Conservation (phyloP, 2,113 vertebrate genomes). For the Mormyrus iriodes region DNA sequence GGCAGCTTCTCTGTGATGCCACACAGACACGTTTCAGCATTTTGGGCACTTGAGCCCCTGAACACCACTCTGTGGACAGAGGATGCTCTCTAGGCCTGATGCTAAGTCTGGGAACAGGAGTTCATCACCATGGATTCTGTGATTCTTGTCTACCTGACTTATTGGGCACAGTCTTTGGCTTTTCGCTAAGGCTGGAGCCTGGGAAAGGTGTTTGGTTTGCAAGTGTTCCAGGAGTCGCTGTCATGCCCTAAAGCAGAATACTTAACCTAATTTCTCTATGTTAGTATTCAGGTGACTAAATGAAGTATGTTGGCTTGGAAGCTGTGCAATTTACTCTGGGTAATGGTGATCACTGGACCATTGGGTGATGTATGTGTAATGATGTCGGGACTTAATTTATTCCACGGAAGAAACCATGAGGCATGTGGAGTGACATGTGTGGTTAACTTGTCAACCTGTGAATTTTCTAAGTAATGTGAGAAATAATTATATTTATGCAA, state of each 20-base stretch:
- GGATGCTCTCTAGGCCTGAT: background rate
- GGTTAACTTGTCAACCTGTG: background rate
- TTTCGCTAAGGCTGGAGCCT: background rate
- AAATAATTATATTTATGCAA: background rate
- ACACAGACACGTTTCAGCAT: background rate
- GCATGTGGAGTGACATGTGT: background rate
- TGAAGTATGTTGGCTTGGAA: background rate
- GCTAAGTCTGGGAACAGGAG: background rate
- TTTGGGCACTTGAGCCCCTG: background rate
- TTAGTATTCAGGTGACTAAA: background rate
- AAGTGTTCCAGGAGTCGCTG: background rate
- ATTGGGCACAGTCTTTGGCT: background rate
- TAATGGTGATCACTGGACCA: background rate
- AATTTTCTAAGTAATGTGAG: background rate
- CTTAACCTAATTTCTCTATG: background rate
- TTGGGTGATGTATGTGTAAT: background rate
- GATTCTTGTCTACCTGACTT: background rate
- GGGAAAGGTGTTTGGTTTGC: background rate
- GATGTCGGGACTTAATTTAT: background rate
- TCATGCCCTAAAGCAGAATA: background rate
- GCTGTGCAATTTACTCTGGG: background rate
- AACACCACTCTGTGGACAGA: background rate
- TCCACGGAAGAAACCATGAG: background rate
- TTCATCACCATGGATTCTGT: background rate
- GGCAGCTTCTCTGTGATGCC: background rate